Conservation (phyloP, 2,888 invertebrate genomes). For the Tromatobia lineatoria region DNA sequence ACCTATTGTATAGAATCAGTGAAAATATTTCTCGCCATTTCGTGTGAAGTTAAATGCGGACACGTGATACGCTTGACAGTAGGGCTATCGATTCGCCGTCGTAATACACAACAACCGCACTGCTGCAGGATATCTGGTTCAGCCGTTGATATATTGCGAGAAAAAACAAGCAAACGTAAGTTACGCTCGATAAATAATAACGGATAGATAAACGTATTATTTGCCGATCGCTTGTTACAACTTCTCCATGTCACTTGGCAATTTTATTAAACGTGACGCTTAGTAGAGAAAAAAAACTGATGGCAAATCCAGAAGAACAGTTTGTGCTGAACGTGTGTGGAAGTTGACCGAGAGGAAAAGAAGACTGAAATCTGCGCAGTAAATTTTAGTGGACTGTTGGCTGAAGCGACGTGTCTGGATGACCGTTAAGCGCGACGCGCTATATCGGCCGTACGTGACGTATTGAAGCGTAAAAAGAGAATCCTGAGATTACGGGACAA, state of each 20-base stretch:
- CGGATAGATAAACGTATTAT: slow-evolving; percentile 49
- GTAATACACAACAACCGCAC: slow-evolving; percentile 13
- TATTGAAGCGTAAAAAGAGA: slow-evolving; percentile 69
- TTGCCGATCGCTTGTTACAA: not conserved
- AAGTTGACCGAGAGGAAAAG: slow-evolving; percentile 50
- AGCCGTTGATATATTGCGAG: slow-evolving; percentile 54
- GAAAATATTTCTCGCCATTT: slow-evolving; percentile 48
- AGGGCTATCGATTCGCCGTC: slow-evolving; percentile 55
- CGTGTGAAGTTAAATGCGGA: slow-evolving; percentile 58
- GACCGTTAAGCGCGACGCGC: slow-evolving; percentile 66
- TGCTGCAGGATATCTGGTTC: slow-evolving; percentile 51
- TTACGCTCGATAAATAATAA: slow-evolving; percentile 59
- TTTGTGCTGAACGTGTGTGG: slow-evolving; percentile 37
- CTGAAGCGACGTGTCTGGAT: slow-evolving; percentile 62
- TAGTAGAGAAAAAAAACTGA: slow-evolving; percentile 14
- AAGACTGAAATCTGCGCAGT: slow-evolving; percentile 52
- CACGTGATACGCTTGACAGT: slow-evolving; percentile 55
- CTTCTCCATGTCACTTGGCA: not conserved
- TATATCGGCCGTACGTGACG: slow-evolving; percentile 70
- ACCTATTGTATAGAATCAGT: not conserved
- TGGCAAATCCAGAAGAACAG: slow-evolving; percentile 28
- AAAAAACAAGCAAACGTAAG: slow-evolving; percentile 31
- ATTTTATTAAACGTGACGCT: slow-evolving; percentile 37
- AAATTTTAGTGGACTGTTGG: slow-evolving; percentile 69
- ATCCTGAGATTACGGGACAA: slow-evolving; percentile 65